Evolutionary conservation across 2,113 vertebrate species (phyloP).

Genomic region (Scomber japonicus): DNA sequence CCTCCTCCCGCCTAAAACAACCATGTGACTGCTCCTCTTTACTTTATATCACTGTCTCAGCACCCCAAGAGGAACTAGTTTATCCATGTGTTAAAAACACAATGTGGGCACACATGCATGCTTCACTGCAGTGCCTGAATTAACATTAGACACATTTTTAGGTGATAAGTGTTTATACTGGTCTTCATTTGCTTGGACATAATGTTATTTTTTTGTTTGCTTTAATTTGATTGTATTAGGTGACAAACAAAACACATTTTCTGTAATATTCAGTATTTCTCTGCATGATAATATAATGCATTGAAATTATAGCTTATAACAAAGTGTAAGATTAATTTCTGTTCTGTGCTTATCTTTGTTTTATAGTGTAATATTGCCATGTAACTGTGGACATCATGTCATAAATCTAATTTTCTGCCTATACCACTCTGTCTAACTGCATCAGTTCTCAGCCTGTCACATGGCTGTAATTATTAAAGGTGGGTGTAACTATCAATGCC

Average conservation of each 20-base stretch:
- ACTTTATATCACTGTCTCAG: constrained; percentile 20
- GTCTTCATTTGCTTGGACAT: constrained; percentile 8
- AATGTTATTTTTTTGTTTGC: constrained; percentile 9
- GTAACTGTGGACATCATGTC: constrained; percentile 43
- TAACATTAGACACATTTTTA: constrained; percentile 46
- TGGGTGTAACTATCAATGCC: constrained; percentile 26
- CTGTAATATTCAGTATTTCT: not conserved
- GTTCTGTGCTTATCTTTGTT: constrained; percentile 4
- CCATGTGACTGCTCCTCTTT: constrained; percentile 6
- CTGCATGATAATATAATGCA: not conserved
- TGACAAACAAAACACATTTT: not conserved
- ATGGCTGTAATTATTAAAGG: constrained; percentile 48
- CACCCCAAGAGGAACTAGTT: constrained; percentile 35
- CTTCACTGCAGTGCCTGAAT: constrained; percentile 44
- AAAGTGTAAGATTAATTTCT: not conserved
- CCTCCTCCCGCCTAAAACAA: constrained; percentile 27
- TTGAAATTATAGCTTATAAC: not conserved
- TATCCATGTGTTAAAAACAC: constrained; percentile 71
- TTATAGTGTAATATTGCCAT: constrained; percentile 12
- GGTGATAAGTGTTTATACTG: constrained; percentile 15
- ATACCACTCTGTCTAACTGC: constrained; percentile 37
- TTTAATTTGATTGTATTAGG: not conserved
- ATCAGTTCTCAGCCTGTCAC: constrained; percentile 54
- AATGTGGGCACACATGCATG: constrained; percentile 42
- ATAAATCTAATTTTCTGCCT: constrained; percentile 62